Base-by-base conservation (phyloP, 2,888 invertebrate genomes). In the Cephonodes hylas region DNA sequence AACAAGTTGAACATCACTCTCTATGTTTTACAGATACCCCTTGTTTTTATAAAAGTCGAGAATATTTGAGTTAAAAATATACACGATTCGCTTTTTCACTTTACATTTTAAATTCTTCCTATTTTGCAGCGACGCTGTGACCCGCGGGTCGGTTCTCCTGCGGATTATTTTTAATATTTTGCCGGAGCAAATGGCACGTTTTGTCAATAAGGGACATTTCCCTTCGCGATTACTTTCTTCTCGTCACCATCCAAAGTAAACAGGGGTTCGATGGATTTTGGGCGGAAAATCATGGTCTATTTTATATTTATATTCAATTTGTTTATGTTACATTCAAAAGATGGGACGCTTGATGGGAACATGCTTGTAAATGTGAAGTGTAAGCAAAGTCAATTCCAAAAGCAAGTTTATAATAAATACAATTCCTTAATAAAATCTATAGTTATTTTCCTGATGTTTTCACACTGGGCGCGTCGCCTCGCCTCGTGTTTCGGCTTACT, bases 161-260 rank as follows among this genome's bases (percentile, higher is more conserved):
- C 63, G 77, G 83, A 85, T 86, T 86, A 84, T 77, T 83, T 86
- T 80, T 81, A 81, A 84, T 83, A 83, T 85, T 87, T 83, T 70
- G 69, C 65, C 73, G 71, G 66, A 66, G 81, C 74, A 80, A 81
- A 81, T 80, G 79, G 84, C 88, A 87, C 86, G 89, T 88, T 84
- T 85, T 84, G 89, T 89, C 88, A 90, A 90, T 89, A 89, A 83
- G 76, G 79, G 81, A 77, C 74, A 73, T 75, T 77, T 77, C 81
- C 81, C 79, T 78, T 75, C 69, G 72, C 77, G 84, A 86, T 88
- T 85, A 83, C 85, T 88, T 87, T 84, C 84, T 88, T 86, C 84
- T 78, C 77, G 81, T 81, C 86, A 84, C 85, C 84, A 83, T 78
- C 77, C 76, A 81, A 80, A 73, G 84, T 77, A 89, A 88, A 89